Evolutionary conservation across 1,140 invertebrate genomes (phyloP).

Genomic region (Drosophila carrolli): DNA sequence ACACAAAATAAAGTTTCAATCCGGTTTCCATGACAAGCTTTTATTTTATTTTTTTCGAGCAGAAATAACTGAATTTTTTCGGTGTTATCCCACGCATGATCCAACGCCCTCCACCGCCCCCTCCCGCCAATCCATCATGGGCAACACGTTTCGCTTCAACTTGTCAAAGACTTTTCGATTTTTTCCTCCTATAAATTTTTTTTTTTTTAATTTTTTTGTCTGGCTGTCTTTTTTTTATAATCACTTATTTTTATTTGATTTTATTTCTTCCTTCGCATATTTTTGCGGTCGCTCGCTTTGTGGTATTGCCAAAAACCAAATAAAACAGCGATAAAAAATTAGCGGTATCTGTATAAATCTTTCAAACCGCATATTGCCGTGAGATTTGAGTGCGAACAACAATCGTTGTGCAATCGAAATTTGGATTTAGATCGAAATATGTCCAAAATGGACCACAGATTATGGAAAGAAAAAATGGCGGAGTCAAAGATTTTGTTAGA

Average conservation of each 20-base stretch:
- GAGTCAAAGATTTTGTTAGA: not conserved
- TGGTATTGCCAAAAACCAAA: conserved; percentile 34
- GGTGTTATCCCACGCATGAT: conserved; percentile 51
- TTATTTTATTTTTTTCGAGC: conserved; percentile 17
- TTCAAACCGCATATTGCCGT: conserved; percentile 23
- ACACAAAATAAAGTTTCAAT: conserved; percentile 43
- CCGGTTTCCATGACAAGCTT: conserved; percentile 43
- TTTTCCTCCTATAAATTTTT: not conserved
- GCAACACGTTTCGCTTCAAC: conserved; percentile 52
- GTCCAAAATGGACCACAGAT: not conserved
- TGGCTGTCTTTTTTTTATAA: conserved; percentile 30
- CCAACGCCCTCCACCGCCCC: conserved; percentile 4
- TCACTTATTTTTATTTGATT: conserved; percentile 44
- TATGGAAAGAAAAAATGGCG: not conserved
- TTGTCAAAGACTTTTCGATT: conserved; percentile 39
- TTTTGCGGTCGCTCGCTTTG: conserved; percentile 31
- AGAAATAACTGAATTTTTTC: conserved; percentile 49
- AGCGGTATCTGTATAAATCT: conserved; percentile 44
- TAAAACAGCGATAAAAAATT: conserved; percentile 49
- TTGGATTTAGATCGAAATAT: conserved; percentile 11
- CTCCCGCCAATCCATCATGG: conserved; percentile 24
- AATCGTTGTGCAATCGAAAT: conserved; percentile 35
- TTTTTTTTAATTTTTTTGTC: conserved; percentile 5
- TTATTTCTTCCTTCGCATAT: conserved; percentile 47
- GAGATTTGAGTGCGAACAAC: conserved; percentile 33